Percentiles rank a stretch among this genome's conserved stretches.
phyloP scores from a whole-genome alignment of 2,797 vertebrate species.

The Micrastur ruficollis region DNA sequence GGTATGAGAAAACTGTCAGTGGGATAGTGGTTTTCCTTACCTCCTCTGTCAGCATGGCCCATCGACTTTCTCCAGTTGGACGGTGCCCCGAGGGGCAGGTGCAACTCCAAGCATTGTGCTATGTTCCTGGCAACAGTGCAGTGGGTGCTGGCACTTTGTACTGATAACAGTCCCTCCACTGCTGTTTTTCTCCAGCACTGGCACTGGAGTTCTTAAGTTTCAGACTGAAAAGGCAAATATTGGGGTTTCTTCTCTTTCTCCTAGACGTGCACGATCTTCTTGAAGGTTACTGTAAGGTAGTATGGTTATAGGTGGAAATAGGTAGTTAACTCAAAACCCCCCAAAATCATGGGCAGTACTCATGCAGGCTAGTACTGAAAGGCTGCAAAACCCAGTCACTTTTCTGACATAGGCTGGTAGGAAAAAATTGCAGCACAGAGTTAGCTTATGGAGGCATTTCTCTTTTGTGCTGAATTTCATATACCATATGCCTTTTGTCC shows the following conservation, averaged over 20 bases:
- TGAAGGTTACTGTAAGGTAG: not conserved
- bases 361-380: not conserved
- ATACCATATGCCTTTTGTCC: not conserved
- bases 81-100: not conserved
- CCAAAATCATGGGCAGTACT: not conserved
- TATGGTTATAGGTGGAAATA: not conserved
- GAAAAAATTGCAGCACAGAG: not conserved
- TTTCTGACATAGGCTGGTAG: not conserved
- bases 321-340: not conserved
- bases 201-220: not conserved
- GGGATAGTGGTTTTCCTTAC: not conserved
- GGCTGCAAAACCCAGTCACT: not conserved
- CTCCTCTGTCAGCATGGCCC: not conserved
- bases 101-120: not conserved
- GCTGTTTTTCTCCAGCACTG: not conserved
- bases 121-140: not conserved
- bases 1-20: not conserved
- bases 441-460: not conserved
- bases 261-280: fast-evolving
- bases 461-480: not conserved
- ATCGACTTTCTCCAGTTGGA: not conserved
- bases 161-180: not conserved
- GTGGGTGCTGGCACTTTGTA: not conserved
- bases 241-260: not conserved
- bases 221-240: not conserved